Evolutionary conservation across 2,888 invertebrate species (phyloP).

Genomic region (Noctua janthina): DNA sequence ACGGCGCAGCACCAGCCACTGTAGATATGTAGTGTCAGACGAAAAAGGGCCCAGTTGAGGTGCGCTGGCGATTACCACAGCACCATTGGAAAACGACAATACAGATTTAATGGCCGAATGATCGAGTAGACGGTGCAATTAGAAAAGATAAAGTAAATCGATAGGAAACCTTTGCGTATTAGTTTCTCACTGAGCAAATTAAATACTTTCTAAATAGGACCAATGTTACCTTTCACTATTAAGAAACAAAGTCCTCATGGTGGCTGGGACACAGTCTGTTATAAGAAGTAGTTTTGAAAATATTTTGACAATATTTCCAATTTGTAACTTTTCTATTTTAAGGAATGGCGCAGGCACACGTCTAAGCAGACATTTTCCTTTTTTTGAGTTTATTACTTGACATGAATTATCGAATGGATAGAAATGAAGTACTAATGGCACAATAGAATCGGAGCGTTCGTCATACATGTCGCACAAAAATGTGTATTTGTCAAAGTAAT

Average conservation of each 20-base stretch:
- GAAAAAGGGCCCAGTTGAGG: not conserved
- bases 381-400: constrained; percentile 93
- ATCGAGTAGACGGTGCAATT: not conserved
- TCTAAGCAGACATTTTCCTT: constrained; percentile 91
- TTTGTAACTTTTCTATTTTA: constrained; percentile 92
- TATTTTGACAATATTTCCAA: constrained; percentile 93
- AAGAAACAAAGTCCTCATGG: constrained; percentile 91
- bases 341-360: constrained; percentile 92
- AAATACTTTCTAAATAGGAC: not conserved
- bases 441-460: constrained; percentile 92
- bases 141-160: not conserved
- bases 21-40: not conserved
- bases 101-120: not conserved
- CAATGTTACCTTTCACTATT: constrained; percentile 91
- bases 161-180: too few species aligned
- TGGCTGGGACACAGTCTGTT: constrained; percentile 93
- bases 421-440: constrained; percentile 93
- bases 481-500: constrained; percentile 89
- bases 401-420: constrained; percentile 94
- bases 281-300: constrained; percentile 94
- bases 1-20: not conserved
- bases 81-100: not conserved
- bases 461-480: constrained; percentile 97
- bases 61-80: not conserved
- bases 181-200: not conserved